Evolutionary conservation across 2,113 vertebrate species (phyloP).

Genomic region (Apeltes quadracus): DNA sequence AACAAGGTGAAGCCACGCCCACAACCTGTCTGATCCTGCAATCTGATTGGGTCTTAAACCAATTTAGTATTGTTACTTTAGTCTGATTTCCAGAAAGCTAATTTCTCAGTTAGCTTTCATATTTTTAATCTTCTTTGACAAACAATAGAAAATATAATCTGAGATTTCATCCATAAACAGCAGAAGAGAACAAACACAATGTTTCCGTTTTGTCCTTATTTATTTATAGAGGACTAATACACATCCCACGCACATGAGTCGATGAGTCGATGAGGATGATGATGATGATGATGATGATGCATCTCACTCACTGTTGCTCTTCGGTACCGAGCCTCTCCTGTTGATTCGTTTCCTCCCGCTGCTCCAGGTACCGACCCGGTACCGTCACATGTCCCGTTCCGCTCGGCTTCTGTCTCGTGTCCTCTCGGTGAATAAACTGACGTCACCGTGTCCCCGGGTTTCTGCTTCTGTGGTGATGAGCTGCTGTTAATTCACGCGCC

Average conservation of each 20-base stretch:
- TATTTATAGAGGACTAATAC: too few species aligned
- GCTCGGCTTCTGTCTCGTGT: background rate
- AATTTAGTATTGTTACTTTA: background rate
- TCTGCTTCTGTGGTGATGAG: background rate
- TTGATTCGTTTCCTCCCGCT: constrained; percentile 17
- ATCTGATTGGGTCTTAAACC: background rate
- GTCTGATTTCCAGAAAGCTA: background rate
- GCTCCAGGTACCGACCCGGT: background rate
- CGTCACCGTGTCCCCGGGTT: background rate
- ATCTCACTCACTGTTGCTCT: background rate
- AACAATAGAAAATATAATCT: background rate
- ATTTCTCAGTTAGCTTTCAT: background rate
- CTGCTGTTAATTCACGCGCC: constrained; percentile 43
- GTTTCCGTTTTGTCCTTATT: too few species aligned
- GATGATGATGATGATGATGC: background rate
- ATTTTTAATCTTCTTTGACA: background rate
- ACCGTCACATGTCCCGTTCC: background rate
- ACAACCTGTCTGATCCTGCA: background rate
- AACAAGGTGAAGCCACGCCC: background rate
- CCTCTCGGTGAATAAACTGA: background rate
- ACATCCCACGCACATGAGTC: too few species aligned
- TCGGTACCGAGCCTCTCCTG: constrained; percentile 35
- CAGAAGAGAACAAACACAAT: background rate
- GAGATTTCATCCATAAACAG: background rate
- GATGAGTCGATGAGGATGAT: too few species aligned